Conservation (phyloP, 1,140 invertebrate species). For the Bicyclus anynana region DNA sequence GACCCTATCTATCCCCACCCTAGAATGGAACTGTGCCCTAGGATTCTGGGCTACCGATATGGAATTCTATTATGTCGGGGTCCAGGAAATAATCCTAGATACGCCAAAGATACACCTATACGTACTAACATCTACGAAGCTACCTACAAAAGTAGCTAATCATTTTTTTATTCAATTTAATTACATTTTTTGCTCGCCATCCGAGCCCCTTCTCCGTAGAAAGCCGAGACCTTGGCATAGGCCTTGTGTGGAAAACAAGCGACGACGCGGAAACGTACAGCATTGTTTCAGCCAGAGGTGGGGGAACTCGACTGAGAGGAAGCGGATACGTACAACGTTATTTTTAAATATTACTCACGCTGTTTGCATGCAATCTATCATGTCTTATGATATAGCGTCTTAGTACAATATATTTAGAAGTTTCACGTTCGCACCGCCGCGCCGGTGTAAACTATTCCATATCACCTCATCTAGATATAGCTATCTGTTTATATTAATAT, state of each 20-base stretch:
- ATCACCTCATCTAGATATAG: not conserved
- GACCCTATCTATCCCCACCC: too few relatives aligned
- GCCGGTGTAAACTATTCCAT: not conserved
- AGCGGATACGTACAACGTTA: conserved; percentile 31
- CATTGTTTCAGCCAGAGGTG: conserved; percentile 44
- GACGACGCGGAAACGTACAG: conserved; percentile 53
- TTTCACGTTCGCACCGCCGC: not conserved
- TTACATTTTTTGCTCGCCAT: not conserved
- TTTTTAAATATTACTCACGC: conserved; percentile 24
- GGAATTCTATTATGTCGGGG: too few relatives aligned
- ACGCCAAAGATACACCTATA: too few relatives aligned
- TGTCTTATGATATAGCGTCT: conserved; percentile 9
- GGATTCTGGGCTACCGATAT: too few relatives aligned
- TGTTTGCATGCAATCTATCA: conserved; percentile 14
- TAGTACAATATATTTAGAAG: conserved; percentile 4
- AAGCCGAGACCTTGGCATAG: conserved; percentile 68
- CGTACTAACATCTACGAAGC: too few relatives aligned
- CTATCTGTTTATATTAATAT: not conserved
- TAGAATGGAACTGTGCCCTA: too few relatives aligned
- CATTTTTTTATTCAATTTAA: not conserved
- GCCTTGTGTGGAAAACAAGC: conserved; percentile 59
- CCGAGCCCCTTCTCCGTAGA: conserved; percentile 29
- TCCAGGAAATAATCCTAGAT: too few relatives aligned
- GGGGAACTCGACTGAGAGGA: conserved; percentile 22
- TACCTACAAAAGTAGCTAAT: too few relatives aligned